Percentiles rank a stretch among this genome's conserved stretches.
Conservation (phyloP, 1,140 invertebrate species). For the Drosophila nigrodunni region DNA sequence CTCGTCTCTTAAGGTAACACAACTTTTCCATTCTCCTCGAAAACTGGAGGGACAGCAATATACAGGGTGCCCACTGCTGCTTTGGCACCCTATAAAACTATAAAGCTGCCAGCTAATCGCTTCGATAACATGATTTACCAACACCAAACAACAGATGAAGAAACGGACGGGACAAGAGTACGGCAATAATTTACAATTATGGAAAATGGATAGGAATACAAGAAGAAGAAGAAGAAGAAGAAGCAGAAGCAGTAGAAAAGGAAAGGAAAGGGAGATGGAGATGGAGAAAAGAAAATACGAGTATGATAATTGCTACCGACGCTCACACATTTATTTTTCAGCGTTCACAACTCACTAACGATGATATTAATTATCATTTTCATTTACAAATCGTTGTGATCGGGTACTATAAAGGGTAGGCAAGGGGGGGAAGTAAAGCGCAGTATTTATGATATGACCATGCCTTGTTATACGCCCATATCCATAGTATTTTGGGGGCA, state of each 20-base stretch:
- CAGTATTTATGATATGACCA: constrained; percentile 65
- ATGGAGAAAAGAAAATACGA: constrained; percentile 60
- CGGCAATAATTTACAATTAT: constrained; percentile 79
- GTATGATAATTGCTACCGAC: constrained; percentile 77
- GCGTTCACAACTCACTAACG: constrained; percentile 55
- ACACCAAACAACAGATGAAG: constrained; percentile 46
- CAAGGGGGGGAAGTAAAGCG: constrained; percentile 40
- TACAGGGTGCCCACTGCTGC: constrained; percentile 1
- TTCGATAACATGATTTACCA: constrained; percentile 80
- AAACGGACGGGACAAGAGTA: not conserved
- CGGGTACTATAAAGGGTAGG: constrained; percentile 14
- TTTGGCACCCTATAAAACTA: constrained; percentile 72
- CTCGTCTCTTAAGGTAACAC: not conserved
- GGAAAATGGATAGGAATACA: constrained; percentile 52
- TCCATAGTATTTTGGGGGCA: not conserved
- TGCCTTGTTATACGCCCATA: constrained; percentile 49
- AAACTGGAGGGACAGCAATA: not conserved
- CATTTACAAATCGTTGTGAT: constrained; percentile 65
- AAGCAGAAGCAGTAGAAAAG: not conserved
- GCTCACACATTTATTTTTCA: constrained; percentile 20
- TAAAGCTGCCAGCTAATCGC: constrained; percentile 77
- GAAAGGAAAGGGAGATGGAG: not conserved
- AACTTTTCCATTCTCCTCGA: constrained; percentile 10
- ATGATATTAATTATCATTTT: constrained; percentile 82
- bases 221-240: constrained; percentile 39